Conservation (phyloP, 2,113 vertebrate genomes). For the Grallaria varia region DNA sequence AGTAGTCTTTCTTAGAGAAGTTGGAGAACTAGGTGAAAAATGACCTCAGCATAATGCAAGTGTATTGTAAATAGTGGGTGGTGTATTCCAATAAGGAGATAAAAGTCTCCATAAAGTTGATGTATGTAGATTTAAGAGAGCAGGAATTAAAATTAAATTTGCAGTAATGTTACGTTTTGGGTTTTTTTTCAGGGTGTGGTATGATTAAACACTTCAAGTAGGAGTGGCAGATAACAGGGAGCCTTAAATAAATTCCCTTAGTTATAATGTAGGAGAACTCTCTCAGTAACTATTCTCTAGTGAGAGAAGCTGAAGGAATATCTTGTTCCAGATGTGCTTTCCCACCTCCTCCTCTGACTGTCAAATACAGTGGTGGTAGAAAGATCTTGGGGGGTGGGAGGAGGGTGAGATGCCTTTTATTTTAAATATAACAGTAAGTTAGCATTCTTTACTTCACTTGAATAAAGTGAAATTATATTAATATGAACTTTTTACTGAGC, state of each 20-base stretch:
- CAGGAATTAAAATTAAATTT: background rate
- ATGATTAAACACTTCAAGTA: background rate
- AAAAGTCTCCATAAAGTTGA: background rate
- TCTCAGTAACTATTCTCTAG: background rate
- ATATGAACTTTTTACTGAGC: background rate
- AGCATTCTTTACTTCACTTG: background rate
- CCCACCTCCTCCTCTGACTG: background rate
- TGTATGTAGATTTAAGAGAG: background rate
- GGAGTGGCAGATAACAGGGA: background rate
- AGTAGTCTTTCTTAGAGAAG: background rate
- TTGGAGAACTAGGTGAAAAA: background rate
- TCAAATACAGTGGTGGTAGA: accelerated
- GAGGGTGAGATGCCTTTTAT: background rate
- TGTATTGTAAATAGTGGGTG: background rate
- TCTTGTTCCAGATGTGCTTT: background rate
- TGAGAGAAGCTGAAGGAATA: background rate
- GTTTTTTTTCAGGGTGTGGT: accelerated
- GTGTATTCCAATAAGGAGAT: background rate
- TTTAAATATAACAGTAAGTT: background rate
- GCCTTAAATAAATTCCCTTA: background rate
- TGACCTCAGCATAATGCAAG: background rate
- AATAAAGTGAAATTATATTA: background rate
- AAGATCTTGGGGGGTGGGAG: background rate
- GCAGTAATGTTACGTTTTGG: background rate
- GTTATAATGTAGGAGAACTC: background rate